Conservation (phyloP, 1,140 invertebrate species). For the Philopotamus ludificatus region DNA sequence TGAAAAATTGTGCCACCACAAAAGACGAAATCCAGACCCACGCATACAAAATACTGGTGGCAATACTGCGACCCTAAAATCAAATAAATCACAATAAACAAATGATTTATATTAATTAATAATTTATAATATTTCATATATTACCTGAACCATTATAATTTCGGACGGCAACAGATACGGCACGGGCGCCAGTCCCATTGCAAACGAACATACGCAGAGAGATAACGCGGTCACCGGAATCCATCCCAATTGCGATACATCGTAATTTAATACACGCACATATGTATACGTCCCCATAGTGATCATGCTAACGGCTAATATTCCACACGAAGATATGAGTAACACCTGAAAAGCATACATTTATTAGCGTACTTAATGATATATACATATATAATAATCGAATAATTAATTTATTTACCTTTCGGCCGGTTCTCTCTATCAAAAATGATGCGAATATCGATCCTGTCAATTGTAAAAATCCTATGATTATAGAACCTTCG, state of each 20-base stretch:
- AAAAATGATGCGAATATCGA: slow-evolving; percentile 43
- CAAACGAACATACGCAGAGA: slow-evolving; percentile 57
- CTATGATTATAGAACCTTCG: slow-evolving; percentile 23
- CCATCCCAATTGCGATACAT: slow-evolving; percentile 47
- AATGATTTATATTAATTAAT: not conserved
- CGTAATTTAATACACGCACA: slow-evolving; percentile 19
- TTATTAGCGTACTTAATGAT: not conserved
- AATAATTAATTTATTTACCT: slow-evolving; percentile 27
- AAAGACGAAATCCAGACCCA: slow-evolving; percentile 33
- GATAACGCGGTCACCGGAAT: slow-evolving; percentile 57
- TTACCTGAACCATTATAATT: slow-evolving; percentile 51
- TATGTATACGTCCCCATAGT: slow-evolving; percentile 26
- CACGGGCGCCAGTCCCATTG: slow-evolving; percentile 53
- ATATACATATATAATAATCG: not conserved
- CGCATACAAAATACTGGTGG: slow-evolving; percentile 6
- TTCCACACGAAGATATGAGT: not conserved
- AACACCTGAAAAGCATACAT: slow-evolving; percentile 7
- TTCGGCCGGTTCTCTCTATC: slow-evolving; percentile 46
- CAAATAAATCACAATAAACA: slow-evolving; percentile 9
- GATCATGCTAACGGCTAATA: not conserved
- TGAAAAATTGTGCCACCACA: slow-evolving; percentile 29
- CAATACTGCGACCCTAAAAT: slow-evolving; percentile 26
- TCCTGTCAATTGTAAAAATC: slow-evolving; percentile 20
- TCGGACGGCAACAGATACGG: slow-evolving; percentile 64
- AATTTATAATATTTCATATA: not conserved